Conservation (phyloP, 2,797 vertebrate genomes). For the Mus minutoides region DNA sequence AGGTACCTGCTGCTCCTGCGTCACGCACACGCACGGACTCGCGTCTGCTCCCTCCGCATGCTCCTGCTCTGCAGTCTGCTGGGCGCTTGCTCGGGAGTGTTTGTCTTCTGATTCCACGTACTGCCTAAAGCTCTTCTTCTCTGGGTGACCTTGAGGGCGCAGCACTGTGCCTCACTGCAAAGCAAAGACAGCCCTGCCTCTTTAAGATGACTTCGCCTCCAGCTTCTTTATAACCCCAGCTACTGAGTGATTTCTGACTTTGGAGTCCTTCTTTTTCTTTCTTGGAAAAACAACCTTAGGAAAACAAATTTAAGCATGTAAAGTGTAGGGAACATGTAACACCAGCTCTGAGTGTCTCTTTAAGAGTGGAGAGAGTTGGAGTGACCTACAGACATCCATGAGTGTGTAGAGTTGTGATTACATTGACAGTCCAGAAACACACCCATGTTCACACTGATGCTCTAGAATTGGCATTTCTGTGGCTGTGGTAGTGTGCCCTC, state of each 20-base stretch:
- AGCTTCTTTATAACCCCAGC: slow-evolving; percentile 22
- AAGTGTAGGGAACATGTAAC: background rate
- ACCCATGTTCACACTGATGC: background rate
- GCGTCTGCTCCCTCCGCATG: background rate
- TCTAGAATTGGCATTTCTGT: slow-evolving; percentile 77
- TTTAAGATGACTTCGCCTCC: slow-evolving; percentile 19
- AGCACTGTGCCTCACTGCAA: background rate
- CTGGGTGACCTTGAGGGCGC: slow-evolving; percentile 32
- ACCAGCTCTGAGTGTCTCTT: background rate
- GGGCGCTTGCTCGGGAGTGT: background rate
- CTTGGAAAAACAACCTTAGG: slow-evolving; percentile 59
- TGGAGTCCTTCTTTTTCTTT: slow-evolving; percentile 52
- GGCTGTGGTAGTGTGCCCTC: background rate
- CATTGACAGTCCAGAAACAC: background rate
- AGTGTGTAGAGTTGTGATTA: background rate
- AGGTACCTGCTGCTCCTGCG: slow-evolving; percentile 88
- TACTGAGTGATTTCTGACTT: slow-evolving; percentile 62
- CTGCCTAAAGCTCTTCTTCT: background rate
- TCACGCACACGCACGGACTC: background rate
- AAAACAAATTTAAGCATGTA: slow-evolving; percentile 30
- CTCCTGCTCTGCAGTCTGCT: background rate
- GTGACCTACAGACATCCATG: background rate
- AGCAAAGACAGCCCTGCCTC: background rate
- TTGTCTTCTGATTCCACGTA: background rate
- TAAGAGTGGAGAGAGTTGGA: slow-evolving; percentile 23